Percentiles rank a stretch among this genome's conserved stretches.
These are phyloP conservation scores for Apoda limacodes DNA, from an alignment of 2,888 invertebrate genomes.

Conservation along the genomic window DNA sequence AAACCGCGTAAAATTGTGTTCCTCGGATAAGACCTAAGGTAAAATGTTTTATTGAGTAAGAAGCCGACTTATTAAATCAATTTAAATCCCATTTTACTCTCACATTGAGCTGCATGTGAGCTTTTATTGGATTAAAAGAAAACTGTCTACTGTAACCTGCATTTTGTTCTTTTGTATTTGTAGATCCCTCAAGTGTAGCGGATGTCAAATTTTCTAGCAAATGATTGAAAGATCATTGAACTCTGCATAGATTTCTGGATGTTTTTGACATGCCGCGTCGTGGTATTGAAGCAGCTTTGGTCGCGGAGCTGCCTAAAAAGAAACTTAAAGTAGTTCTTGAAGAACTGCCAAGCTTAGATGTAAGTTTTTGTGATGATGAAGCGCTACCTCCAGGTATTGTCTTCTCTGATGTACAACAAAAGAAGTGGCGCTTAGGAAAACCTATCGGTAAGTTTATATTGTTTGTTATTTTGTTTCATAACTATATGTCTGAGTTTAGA, in stretches of 20 bases:
- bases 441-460: slow-evolving; percentile 78
- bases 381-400: slow-evolving; percentile 77
- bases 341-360: slow-evolving; percentile 37
- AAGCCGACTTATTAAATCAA: too few species aligned
- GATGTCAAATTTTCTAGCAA: slow-evolving; percentile 5
- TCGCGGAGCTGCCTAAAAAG: slow-evolving; percentile 46
- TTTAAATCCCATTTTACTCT: too few species aligned
- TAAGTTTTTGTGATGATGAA: slow-evolving; percentile 53
- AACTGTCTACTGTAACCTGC: slow-evolving; percentile 18
- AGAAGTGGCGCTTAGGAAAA: slow-evolving; percentile 89
- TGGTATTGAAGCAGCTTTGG: slow-evolving; percentile 36
- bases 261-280: slow-evolving; percentile 46
- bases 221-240: slow-evolving; percentile 10
- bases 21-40: slow-evolving; percentile 9
- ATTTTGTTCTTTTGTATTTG: too few species aligned
- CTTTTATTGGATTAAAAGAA: slow-evolving; percentile 8
- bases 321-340: slow-evolving; percentile 35
- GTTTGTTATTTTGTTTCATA: too few species aligned
- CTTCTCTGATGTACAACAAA: slow-evolving; percentile 82
- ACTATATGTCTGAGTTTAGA: too few species aligned
- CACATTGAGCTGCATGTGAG: slow-evolving; percentile 9
- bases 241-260: slow-evolving; percentile 16
- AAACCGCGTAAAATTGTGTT: too few species aligned
- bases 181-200: too few species aligned
- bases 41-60: slow-evolving; percentile 3